These are phyloP conservation scores for Drosophila kuntzei DNA, from an alignment of 2,888 invertebrate species.

Conservation along the genomic window DNA sequence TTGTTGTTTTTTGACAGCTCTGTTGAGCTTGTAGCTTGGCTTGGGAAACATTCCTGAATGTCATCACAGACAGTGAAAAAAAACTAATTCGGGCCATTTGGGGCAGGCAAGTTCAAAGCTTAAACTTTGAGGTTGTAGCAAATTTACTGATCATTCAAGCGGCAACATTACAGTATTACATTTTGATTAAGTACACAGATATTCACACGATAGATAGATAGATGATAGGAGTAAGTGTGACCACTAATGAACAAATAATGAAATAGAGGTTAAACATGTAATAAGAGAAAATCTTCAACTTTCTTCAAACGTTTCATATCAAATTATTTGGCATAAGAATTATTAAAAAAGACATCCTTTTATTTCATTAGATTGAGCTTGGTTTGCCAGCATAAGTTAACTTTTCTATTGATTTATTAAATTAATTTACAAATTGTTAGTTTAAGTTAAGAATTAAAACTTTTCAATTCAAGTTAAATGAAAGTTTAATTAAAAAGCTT, in stretches of 20 bases:
- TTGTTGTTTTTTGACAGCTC: constrained; percentile 63
- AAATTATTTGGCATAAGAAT: background rate
- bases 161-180: constrained; percentile 48
- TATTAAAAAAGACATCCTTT: too few relatives aligned
- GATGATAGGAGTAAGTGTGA: constrained; percentile 8
- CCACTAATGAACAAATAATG: constrained; percentile 16
- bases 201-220: constrained; percentile 41
- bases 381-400: too few relatives aligned
- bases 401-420: too few relatives aligned
- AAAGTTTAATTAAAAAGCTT: too few relatives aligned
- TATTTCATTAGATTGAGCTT: too few relatives aligned
- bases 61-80: constrained; percentile 50
- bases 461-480: too few relatives aligned
- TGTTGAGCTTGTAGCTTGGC: constrained; percentile 57
- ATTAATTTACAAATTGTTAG: too few relatives aligned
- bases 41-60: constrained; percentile 67
- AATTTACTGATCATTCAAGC: constrained; percentile 35
- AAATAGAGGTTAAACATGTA: background rate
- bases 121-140: constrained; percentile 31
- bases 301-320: background rate
- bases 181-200: constrained; percentile 56
- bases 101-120: constrained; percentile 63
- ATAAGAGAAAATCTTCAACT: background rate
- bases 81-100: constrained; percentile 66
- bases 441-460: too few relatives aligned